Conservation (phyloP, 1,140 invertebrate genomes). For the Platorchestia sp. region DNA sequence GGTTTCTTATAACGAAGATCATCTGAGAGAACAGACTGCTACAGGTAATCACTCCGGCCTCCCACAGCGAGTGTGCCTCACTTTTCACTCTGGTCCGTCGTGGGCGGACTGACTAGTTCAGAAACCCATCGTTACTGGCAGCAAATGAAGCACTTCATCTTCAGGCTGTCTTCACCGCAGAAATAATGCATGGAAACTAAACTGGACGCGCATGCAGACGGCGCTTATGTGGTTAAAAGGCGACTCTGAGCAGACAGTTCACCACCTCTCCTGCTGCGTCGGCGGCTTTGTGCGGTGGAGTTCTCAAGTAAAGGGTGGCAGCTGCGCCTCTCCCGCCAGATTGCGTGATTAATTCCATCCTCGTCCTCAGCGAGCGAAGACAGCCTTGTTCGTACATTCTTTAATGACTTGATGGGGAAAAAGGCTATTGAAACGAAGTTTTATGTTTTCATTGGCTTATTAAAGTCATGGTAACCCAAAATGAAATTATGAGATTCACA, state of each 20-base stretch:
- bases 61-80: not conserved
- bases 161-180: slow-evolving; percentile 13
- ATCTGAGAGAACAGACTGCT: not conserved
- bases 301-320: not conserved
- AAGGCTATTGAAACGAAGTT: not conserved
- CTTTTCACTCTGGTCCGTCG: not conserved
- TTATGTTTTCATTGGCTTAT: not conserved
- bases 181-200: slow-evolving; percentile 21
- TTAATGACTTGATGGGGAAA: not conserved
- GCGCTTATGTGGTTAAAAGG: not conserved
- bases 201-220: not conserved
- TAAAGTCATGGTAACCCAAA: too few relatives aligned
- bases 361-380: not conserved
- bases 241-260: not conserved
- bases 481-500: too few relatives aligned
- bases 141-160: slow-evolving; percentile 13
- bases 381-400: not conserved
- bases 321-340: not conserved
- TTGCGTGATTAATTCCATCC: not conserved
- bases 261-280: slow-evolving; percentile 7
- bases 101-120: not conserved
- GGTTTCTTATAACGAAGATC: not conserved
- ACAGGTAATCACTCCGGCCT: not conserved
- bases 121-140: not conserved
- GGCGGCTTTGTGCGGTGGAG: not conserved